A percentile compares a stretch with the other conserved stretches of the same genome.
Evolutionary conservation across 2,888 invertebrate species (phyloP).

Genomic region (Dione vanillae): DNA sequence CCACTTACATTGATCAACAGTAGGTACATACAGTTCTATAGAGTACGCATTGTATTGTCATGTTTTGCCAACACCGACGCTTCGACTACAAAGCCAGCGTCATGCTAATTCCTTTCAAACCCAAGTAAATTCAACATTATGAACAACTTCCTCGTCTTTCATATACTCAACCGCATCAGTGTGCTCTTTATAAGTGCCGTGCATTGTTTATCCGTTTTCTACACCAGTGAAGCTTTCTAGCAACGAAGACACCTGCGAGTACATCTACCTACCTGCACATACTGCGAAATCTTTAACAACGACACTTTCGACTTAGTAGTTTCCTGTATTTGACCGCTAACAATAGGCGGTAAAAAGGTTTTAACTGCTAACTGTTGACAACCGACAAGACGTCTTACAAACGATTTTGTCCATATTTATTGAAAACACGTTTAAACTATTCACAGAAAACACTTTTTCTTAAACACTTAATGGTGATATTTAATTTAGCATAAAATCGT

Average conservation of each 20-base stretch:
- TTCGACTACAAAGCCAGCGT: slow-evolving; percentile 51
- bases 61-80: slow-evolving; percentile 66
- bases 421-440: slow-evolving; percentile 53
- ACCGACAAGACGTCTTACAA: slow-evolving; percentile 70
- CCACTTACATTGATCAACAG: slow-evolving; percentile 36
- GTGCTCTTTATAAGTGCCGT: slow-evolving; percentile 56
- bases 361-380: slow-evolving; percentile 57
- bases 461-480: slow-evolving; percentile 18
- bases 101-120: slow-evolving; percentile 67
- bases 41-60: slow-evolving; percentile 47
- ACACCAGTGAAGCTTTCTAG: slow-evolving; percentile 51
- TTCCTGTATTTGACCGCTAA: slow-evolving; percentile 81
- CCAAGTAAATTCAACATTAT: slow-evolving; percentile 62
- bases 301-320: slow-evolving; percentile 79
- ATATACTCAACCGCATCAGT: slow-evolving; percentile 60
- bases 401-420: slow-evolving; percentile 52
- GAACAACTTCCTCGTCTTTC: slow-evolving; percentile 79
- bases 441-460: slow-evolving; percentile 42
- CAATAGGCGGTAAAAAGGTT: slow-evolving; percentile 76
- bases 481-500: slow-evolving; percentile 29
- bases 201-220: slow-evolving; percentile 72
- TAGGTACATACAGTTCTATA: slow-evolving; percentile 45
- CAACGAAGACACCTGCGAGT: slow-evolving; percentile 73
- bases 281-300: slow-evolving; percentile 74
- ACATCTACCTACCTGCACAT: slow-evolving; percentile 75